phyloP scores from a whole-genome alignment of 2,797 vertebrate species.

The Botia almorhae region DNA sequence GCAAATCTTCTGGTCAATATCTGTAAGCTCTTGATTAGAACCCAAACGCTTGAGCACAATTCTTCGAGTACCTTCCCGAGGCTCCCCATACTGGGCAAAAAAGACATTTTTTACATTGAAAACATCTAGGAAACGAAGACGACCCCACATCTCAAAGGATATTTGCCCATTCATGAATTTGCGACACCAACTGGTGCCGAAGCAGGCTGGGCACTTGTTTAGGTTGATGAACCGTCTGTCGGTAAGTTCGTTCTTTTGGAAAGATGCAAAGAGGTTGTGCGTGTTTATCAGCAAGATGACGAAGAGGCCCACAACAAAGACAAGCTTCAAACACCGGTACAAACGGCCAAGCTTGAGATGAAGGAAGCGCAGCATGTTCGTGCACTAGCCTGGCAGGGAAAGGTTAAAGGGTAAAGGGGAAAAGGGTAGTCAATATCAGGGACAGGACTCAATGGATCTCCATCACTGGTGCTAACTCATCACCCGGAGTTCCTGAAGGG shows the following conservation, averaged over 20 bases:
- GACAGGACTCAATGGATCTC: slow-evolving; percentile 67
- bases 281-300: slow-evolving; percentile 95
- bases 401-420: slow-evolving; percentile 60
- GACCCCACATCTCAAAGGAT: slow-evolving; percentile 95
- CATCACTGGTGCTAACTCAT: slow-evolving; percentile 63
- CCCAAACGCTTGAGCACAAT: slow-evolving; percentile 95
- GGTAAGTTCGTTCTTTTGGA: slow-evolving; percentile 96
- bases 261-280: slow-evolving; percentile 94
- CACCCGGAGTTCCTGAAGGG: slow-evolving; percentile 64
- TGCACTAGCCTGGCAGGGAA: slow-evolving; percentile 52
- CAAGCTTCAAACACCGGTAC: slow-evolving; percentile 95
- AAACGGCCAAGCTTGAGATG: slow-evolving; percentile 94
- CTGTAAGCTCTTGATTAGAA: slow-evolving; percentile 93
- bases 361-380: slow-evolving; percentile 94
- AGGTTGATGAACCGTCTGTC: slow-evolving; percentile 97
- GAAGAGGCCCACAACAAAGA: slow-evolving; percentile 89
- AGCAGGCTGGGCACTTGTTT: slow-evolving; percentile 99
- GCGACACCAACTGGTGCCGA: slow-evolving; percentile 98
- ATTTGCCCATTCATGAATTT: slow-evolving; percentile 99
- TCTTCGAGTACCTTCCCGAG: slow-evolving; percentile 93
- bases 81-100: slow-evolving; percentile 97
- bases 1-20: slow-evolving; percentile 97
- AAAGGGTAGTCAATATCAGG: slow-evolving; percentile 17
- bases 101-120: slow-evolving; percentile 99
- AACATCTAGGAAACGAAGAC: slow-evolving; percentile 92